Evolutionary conservation across 2,113 vertebrate species (phyloP).

Genomic region (Bambusicola thoracicus): DNA sequence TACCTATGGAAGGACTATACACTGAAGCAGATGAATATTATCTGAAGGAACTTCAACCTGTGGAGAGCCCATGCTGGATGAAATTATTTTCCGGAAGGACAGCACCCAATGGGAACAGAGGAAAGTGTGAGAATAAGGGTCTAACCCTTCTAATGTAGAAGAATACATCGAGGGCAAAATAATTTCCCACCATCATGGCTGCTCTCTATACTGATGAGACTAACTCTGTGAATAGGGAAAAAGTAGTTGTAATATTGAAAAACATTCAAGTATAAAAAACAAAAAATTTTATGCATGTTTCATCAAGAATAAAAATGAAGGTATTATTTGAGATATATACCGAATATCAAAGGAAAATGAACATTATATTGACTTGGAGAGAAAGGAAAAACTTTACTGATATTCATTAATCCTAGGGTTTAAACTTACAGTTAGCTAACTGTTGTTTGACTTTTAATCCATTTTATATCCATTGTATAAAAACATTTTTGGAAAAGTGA

Average conservation of each 20-base stretch:
- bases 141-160: background rate
- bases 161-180: background rate
- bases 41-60: background rate
- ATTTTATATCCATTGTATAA: background rate
- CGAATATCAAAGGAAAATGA: background rate
- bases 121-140: background rate
- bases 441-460: background rate
- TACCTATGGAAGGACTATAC: accelerated
- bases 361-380: background rate
- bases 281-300: background rate
- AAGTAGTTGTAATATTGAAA: background rate
- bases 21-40: background rate
- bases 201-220: background rate
- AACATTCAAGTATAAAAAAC: background rate
- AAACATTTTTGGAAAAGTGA: background rate
- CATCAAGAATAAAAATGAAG: background rate
- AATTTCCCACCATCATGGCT: background rate
- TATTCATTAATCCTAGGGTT: background rate
- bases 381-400: background rate
- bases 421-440: background rate
- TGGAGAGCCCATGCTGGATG: background rate
- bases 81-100: background rate
- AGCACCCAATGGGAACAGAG: background rate
- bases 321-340: background rate
- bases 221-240: background rate